Evolutionary conservation across 2,888 invertebrate genomes (phyloP).

Genomic region (Ceramica pisi): DNA sequence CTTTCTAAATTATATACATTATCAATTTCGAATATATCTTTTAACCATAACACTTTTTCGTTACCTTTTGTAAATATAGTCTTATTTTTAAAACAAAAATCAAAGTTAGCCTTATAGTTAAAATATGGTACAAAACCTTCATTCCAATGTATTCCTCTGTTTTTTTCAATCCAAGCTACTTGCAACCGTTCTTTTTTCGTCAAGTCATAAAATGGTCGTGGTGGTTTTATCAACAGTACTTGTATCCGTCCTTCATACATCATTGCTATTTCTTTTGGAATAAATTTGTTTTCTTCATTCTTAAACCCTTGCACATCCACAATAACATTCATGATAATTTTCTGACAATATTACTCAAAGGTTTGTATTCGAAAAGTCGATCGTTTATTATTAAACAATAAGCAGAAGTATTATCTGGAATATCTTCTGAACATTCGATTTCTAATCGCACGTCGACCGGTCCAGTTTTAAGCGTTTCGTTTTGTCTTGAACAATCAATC

Average conservation of each 20-base stretch:
- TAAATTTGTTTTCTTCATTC: neutral
- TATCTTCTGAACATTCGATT: neutral
- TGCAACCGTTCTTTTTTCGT: no score
- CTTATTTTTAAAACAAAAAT: neutral
- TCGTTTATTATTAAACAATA: slow-evolving; percentile 12
- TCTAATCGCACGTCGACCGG: slow-evolving; percentile 13
- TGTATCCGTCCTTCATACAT: no score
- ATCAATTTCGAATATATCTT: neutral
- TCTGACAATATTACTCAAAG: slow-evolving; percentile 4
- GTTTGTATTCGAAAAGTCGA: slow-evolving; percentile 8
- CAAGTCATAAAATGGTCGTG: no score
- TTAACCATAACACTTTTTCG: slow-evolving; percentile 5
- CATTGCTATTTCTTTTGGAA: slow-evolving; percentile 8
- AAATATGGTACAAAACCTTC: no score
- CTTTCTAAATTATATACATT: no score
- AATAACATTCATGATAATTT: slow-evolving; percentile 6
- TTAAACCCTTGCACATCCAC: no score
- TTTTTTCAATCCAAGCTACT: no score
- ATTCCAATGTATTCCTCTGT: no score
- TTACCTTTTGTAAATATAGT: neutral
- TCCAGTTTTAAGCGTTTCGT: slow-evolving; percentile 6
- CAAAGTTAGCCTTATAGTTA: neutral
- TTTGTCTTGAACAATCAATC: neutral
- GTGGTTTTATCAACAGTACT: no score
- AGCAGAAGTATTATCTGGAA: slow-evolving; percentile 4